Percentiles rank a stretch among this genome's conserved stretches.
Evolutionary conservation across 2,113 vertebrate species (phyloP).

Genomic region (Cariama cristata): DNA sequence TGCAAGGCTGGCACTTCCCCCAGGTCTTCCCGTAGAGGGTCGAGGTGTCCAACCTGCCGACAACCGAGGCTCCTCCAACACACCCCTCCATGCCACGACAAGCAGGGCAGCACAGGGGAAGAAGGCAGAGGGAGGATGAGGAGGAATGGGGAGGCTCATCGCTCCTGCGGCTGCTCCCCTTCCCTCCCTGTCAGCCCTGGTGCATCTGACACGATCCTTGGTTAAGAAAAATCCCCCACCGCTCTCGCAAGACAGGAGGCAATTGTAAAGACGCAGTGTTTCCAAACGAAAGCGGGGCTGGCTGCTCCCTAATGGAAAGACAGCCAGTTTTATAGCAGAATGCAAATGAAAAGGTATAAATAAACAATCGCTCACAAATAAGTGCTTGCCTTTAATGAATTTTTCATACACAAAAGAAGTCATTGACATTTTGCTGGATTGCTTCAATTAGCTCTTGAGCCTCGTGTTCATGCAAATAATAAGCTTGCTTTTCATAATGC

Average conservation of each 20-base stretch:
- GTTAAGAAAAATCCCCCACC: not conserved
- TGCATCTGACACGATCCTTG: fast-evolving
- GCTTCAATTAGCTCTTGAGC: conserved; percentile 78
- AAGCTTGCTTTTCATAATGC: conserved; percentile 78
- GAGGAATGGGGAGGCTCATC: not conserved
- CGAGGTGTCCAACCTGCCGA: not conserved
- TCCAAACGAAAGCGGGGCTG: not conserved
- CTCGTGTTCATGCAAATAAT: conserved; percentile 72
- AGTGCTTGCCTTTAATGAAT: conserved; percentile 53
- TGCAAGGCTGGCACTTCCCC: not conserved
- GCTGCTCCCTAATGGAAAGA: not conserved
- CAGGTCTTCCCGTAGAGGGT: not conserved
- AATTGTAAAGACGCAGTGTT: not conserved
- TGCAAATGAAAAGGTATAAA: conserved; percentile 40
- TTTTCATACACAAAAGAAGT: conserved; percentile 71
- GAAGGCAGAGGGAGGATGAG: not conserved
- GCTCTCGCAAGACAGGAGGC: not conserved
- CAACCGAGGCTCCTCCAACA: fast-evolving
- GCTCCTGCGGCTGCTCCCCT: not conserved
- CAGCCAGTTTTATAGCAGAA: not conserved
- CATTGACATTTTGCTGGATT: conserved; percentile 80
- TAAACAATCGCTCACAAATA: conserved; percentile 23
- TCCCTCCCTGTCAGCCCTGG: not conserved
- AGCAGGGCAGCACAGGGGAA: not conserved
- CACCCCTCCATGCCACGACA: not conserved